These are phyloP conservation scores for Stenoptilia bipunctidactyla DNA, from an alignment of 2,888 invertebrate genomes.

Conservation along the genomic window DNA sequence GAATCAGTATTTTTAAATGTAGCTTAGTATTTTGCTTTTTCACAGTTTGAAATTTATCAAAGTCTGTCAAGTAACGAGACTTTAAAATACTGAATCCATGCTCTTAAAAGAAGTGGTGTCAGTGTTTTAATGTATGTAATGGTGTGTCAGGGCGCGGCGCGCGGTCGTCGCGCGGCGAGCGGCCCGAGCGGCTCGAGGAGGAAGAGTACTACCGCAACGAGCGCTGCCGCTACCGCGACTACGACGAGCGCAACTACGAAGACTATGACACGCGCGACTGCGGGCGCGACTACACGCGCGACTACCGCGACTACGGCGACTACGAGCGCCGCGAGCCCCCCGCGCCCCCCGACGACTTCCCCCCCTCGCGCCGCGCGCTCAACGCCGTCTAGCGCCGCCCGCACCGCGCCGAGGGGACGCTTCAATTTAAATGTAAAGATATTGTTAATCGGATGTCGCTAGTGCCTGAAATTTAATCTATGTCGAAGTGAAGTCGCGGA, in stretches of 20 bases:
- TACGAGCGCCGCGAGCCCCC: constrained; percentile 26
- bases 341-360: constrained; percentile 47
- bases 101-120: too few relatives aligned
- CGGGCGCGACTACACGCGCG: constrained; percentile 28
- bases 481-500: too few relatives aligned
- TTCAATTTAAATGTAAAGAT: too few relatives aligned
- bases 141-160: constrained; percentile 52
- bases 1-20: too few relatives aligned
- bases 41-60: too few relatives aligned
- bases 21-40: too few relatives aligned
- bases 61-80: too few relatives aligned
- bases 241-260: constrained; percentile 23
- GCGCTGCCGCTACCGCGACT: constrained; percentile 24
- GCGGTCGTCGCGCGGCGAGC: constrained; percentile 46
- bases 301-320: constrained; percentile 20
- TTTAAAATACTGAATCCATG: too few relatives aligned
- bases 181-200: constrained; percentile 69
- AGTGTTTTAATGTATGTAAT: too few relatives aligned
- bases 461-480: too few relatives aligned
- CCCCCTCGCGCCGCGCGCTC: constrained; percentile 75
- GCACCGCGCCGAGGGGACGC: background rate
- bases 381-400: constrained; percentile 74
- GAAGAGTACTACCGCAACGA: constrained; percentile 56
- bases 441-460: too few relatives aligned
- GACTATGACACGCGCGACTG: constrained; percentile 24